These are phyloP conservation scores for Aphelinus certus DNA, from an alignment of 1,140 invertebrate genomes.

Conservation along the genomic window DNA sequence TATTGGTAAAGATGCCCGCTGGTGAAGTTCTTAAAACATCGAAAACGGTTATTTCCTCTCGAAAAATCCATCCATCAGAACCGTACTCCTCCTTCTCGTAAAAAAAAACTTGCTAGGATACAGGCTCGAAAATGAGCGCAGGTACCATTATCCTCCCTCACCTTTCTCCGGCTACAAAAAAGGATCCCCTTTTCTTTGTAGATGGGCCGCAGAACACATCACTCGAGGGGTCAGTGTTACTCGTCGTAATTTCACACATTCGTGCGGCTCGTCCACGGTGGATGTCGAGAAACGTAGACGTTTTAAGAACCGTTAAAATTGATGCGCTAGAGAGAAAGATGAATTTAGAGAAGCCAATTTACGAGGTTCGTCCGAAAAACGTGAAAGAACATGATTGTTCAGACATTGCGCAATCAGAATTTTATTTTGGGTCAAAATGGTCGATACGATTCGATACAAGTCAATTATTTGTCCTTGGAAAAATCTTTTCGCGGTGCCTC, in stretches of 20 bases:
- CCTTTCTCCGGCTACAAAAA: slow-evolving; percentile 7
- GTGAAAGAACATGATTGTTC: no score
- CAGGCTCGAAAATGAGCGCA: neutral
- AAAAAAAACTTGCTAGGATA: slow-evolving; percentile 13
- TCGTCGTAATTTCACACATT: slow-evolving; percentile 27
- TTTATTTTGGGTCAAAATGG: no score
- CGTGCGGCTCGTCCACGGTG: neutral
- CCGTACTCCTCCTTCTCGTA: neutral
- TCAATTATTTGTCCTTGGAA: no score
- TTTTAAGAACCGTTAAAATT: slow-evolving; percentile 34
- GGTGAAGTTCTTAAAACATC: neutral
- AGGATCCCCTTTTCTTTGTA: neutral
- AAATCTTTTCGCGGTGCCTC: no score
- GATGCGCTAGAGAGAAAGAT: neutral
- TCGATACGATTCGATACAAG: no score
- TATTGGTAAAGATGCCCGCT: no score
- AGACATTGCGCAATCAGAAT: no score
- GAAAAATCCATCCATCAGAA: slow-evolving; percentile 6
- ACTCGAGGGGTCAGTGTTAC: slow-evolving; percentile 30
- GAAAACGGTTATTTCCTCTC: neutral
- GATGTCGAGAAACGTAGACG: slow-evolving; percentile 5
- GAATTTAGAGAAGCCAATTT: neutral
- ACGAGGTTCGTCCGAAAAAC: no score
- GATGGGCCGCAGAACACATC: neutral
- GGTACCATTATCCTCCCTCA: slow-evolving; percentile 25